phyloP scores from a whole-genome alignment of 2,888 invertebrate genomes.

The Stictocephala bisonia region DNA sequence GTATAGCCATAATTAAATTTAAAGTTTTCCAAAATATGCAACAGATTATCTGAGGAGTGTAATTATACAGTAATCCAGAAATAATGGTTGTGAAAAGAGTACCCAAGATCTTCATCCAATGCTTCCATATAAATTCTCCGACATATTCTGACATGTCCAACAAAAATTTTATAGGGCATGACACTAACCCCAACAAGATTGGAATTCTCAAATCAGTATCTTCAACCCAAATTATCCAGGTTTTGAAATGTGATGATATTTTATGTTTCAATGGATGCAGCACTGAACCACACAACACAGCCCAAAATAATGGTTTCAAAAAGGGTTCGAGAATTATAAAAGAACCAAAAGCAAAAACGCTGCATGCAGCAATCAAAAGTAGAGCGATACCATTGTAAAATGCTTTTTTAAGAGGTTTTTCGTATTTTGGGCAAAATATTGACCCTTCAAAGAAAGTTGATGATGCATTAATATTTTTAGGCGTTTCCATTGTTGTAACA shows the following conservation, averaged over 20 bases:
- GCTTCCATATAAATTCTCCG: constrained; percentile 49
- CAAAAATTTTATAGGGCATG: constrained; percentile 51
- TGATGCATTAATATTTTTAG: no score
- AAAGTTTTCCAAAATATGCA: constrained; percentile 45
- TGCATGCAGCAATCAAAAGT: constrained; percentile 76
- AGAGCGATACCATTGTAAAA: constrained; percentile 90
- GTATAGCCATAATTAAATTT: constrained; percentile 55
- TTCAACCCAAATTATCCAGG: constrained; percentile 81
- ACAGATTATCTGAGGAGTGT: constrained; percentile 52
- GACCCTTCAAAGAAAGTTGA: constrained; percentile 17
- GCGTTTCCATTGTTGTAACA: no score
- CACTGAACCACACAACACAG: constrained; percentile 94
- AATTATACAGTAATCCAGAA: constrained; percentile 49
- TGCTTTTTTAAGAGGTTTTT: constrained; percentile 92
- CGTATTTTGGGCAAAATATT: constrained; percentile 66
- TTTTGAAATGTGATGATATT: constrained; percentile 78
- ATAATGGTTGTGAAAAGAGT: constrained; percentile 35
- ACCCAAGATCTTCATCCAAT: constrained; percentile 47
- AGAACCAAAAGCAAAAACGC: constrained; percentile 79
- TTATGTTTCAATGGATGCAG: constrained; percentile 94
- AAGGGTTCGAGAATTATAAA: constrained; percentile 91
- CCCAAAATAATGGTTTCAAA: constrained; percentile 95
- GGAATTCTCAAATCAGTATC: constrained; percentile 54
- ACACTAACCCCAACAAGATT: constrained; percentile 63
- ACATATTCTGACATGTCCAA: constrained; percentile 51